A percentile compares a stretch with the other conserved stretches of the same genome.
phyloP scores from a whole-genome alignment of 2,888 invertebrate species.

The Pristionchus maxplancki region DNA sequence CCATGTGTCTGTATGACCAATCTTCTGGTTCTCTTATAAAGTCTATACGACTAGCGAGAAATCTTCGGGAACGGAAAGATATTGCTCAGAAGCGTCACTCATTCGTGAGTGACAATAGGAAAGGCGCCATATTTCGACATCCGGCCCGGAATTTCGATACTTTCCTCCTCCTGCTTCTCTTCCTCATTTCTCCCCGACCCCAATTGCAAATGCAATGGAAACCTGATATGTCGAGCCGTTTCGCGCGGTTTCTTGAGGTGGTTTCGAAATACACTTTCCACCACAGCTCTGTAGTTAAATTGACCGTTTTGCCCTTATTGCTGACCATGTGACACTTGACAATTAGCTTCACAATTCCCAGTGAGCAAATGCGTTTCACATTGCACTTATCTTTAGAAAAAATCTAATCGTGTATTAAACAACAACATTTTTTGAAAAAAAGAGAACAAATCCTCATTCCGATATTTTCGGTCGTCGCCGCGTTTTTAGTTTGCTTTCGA shows the following conservation, averaged over 20 bases:
- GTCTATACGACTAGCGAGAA: too few relatives aligned
- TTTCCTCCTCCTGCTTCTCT: not conserved
- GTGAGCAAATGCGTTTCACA: not conserved
- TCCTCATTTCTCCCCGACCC: not conserved
- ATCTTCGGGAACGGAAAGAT: too few relatives aligned
- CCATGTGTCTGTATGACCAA: too few relatives aligned
- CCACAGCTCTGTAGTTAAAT: too few relatives aligned
- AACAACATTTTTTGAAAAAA: not conserved
- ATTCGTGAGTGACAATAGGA: not conserved
- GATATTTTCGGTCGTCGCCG: not conserved
- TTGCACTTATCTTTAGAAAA: not conserved
- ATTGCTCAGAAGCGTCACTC: not conserved
- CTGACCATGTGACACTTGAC: too few relatives aligned
- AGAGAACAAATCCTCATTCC: not conserved
- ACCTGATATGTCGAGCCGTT: not conserved
- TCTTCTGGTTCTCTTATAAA: too few relatives aligned
- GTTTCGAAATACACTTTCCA: not conserved
- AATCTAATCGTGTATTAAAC: not conserved
- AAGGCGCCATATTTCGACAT: not conserved
- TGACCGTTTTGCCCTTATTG: too few relatives aligned
- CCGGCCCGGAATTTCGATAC: constrained; percentile 5
- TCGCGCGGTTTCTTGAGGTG: not conserved
- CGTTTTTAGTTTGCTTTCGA: not conserved
- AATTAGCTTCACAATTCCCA: not conserved
- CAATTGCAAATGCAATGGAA: not conserved